A percentile compares a stretch with the other conserved stretches of the same genome.
Evolutionary conservation across 2,113 vertebrate genomes (phyloP).

Genomic region (Eublepharis macularius): DNA sequence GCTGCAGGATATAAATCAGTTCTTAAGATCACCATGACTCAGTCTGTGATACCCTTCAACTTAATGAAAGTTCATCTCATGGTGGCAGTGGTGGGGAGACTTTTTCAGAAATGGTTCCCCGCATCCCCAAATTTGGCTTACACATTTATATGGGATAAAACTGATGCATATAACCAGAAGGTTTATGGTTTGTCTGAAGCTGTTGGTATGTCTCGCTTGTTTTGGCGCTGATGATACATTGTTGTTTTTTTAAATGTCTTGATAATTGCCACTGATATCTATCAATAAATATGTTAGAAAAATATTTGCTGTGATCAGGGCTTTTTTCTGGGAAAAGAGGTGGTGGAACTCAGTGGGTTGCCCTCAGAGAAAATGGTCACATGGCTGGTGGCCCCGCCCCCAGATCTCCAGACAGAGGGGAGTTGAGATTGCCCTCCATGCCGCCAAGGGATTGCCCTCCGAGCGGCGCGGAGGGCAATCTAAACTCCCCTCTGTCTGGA

Average conservation of each 20-base stretch:
- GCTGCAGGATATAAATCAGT: slow-evolving; percentile 95
- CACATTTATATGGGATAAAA: slow-evolving; percentile 99
- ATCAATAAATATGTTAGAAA: slow-evolving; percentile 15
- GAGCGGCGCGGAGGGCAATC: too few species aligned
- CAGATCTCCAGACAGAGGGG: too few species aligned
- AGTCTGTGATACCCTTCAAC: slow-evolving; percentile 90
- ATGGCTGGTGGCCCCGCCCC: too few species aligned
- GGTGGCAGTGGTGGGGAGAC: slow-evolving; percentile 96
- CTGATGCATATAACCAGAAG: slow-evolving; percentile 95
- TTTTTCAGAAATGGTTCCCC: slow-evolving; percentile 97
- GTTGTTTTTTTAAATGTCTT: neutral
- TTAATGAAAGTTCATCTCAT: slow-evolving; percentile 98
- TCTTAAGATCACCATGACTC: slow-evolving; percentile 96
- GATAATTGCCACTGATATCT: neutral
- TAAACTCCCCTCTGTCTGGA: too few species aligned
- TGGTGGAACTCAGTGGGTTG: too few species aligned
- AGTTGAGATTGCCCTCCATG: too few species aligned
- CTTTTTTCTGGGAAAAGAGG: too few species aligned
- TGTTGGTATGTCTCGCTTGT: slow-evolving; percentile 83
- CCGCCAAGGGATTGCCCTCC: too few species aligned
- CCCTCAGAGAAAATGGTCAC: too few species aligned
- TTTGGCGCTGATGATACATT: neutral
- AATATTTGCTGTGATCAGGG: neutral
- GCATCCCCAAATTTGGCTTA: slow-evolving; percentile 95
- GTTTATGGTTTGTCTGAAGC: slow-evolving; percentile 96